These are phyloP conservation scores for Rhadina sibilatrix DNA, from an alignment of 2,113 vertebrate species.

Conservation along the genomic window DNA sequence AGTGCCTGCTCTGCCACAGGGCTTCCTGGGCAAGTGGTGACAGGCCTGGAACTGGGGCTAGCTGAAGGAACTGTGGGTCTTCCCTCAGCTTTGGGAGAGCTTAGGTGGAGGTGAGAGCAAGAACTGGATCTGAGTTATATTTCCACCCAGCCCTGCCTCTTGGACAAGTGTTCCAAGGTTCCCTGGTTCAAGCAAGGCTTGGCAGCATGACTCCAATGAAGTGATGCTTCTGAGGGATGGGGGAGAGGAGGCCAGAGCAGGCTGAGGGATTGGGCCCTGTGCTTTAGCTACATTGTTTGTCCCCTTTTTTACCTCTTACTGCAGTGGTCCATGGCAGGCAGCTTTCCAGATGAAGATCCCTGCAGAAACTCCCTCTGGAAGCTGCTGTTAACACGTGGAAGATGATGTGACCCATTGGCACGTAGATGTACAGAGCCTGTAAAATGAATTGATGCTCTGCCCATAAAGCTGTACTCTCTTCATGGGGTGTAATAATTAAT, in stretches of 20 bases:
- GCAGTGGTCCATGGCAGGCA: background rate
- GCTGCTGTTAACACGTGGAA: background rate
- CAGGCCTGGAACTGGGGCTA: background rate
- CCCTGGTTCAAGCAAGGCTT: background rate
- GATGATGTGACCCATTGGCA: background rate
- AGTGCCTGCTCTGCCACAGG: background rate
- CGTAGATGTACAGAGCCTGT: background rate
- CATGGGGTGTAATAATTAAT: background rate
- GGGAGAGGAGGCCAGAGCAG: background rate
- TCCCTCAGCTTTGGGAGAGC: background rate
- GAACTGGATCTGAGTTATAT: background rate
- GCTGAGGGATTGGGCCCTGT: background rate
- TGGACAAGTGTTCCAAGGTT: no score
- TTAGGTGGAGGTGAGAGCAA: background rate
- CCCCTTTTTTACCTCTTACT: background rate
- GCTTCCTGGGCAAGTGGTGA: background rate
- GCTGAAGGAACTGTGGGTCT: rapidly evolving
- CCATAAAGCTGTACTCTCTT: background rate
- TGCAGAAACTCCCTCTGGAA: background rate
- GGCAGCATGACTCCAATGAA: background rate
- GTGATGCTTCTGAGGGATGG: background rate
- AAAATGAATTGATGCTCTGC: background rate
- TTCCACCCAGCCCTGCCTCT: background rate
- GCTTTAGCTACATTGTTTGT: background rate
- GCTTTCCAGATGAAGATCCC: background rate